Conservation (phyloP, 2,888 invertebrate genomes). For the Tipula confusa region DNA sequence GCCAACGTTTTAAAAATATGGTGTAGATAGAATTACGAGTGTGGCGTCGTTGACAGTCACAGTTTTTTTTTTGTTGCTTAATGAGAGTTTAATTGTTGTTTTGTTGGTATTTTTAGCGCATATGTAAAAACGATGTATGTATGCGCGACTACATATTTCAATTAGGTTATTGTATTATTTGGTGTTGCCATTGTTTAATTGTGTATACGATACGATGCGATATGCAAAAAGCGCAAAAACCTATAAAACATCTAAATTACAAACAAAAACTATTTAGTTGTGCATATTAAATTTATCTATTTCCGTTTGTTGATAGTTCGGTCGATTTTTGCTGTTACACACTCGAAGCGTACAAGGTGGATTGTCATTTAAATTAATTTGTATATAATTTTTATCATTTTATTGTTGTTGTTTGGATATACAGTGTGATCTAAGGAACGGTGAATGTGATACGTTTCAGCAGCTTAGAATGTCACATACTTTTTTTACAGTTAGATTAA, state of each 20-base stretch:
- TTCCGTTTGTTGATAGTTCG: conserved; percentile 12
- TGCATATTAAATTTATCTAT: background rate
- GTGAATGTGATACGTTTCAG: no score
- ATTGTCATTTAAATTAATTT: conserved; percentile 12
- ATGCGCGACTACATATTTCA: background rate
- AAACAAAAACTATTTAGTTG: background rate
- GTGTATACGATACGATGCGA: background rate
- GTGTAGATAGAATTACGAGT: no score
- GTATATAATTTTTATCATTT: background rate
- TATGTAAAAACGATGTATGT: background rate
- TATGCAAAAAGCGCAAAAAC: background rate
- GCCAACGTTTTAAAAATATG: background rate
- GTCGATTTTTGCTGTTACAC: background rate
- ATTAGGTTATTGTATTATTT: background rate
- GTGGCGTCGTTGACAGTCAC: background rate
- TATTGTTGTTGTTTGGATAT: background rate
- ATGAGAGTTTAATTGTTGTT: background rate
- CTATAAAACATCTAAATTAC: background rate
- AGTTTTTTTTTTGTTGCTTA: background rate
- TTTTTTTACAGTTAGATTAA: no score
- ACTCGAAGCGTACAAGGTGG: background rate
- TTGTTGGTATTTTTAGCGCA: conserved; percentile 1
- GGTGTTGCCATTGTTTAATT: background rate
- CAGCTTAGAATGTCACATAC: no score
- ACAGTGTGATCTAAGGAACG: no score